Evolutionary conservation across 2,797 vertebrate species (phyloP).

Genomic region (Falco novaeseelandiae): DNA sequence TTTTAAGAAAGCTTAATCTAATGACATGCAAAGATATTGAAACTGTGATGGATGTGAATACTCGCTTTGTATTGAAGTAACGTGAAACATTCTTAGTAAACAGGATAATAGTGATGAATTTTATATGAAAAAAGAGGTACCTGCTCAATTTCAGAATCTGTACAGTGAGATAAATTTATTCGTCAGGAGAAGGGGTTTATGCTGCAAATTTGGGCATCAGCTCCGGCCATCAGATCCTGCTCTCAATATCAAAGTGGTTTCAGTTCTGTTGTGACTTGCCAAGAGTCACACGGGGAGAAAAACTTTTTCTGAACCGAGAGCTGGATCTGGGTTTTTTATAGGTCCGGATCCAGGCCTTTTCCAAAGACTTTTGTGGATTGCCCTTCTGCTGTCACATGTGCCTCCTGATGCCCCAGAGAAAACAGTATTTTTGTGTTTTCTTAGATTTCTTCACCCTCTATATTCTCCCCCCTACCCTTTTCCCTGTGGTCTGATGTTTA

Average conservation of each 20-base stretch:
- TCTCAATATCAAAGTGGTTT: accelerated
- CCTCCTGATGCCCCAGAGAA: neutral
- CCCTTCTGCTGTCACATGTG: neutral
- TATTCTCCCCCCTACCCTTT: too few relatives aligned
- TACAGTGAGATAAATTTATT: neutral
- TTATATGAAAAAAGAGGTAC: neutral
- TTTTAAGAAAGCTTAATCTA: neutral
- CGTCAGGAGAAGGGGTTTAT: neutral
- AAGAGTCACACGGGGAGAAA: neutral
- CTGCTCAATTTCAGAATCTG: neutral
- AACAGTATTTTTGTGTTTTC: neutral
- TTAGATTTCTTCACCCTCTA: neutral
- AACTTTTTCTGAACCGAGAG: neutral
- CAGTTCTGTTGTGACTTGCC: neutral
- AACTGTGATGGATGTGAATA: neutral
- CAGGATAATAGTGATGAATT: neutral
- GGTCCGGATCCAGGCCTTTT: neutral
- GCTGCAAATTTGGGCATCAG: neutral
- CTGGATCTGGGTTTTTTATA: neutral
- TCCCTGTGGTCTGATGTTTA: neutral
- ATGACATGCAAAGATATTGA: neutral
- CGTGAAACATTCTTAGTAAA: neutral
- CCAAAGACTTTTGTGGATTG: neutral
- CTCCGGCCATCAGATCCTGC: neutral
- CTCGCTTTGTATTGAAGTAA: neutral